Evolutionary conservation across 1,140 invertebrate species (phyloP).

Genomic region (Orchestia grillus): DNA sequence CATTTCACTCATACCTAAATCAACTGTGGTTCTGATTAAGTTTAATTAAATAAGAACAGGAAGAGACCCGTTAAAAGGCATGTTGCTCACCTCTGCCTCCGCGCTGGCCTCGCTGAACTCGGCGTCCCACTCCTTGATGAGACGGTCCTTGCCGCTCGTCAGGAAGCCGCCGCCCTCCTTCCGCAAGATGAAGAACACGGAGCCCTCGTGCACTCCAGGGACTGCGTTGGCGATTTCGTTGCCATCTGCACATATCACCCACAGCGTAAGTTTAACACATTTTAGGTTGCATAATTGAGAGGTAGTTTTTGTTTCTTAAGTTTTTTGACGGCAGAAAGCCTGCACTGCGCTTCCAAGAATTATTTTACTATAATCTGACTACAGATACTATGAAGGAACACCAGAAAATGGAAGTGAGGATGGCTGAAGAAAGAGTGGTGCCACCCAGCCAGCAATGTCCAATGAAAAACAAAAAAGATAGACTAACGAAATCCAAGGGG

Average conservation of each 20-base stretch:
- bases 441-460: not conserved
- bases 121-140: conserved; percentile 5
- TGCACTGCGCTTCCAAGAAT: not conserved
- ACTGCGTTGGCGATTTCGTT: not conserved
- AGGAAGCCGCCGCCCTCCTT: conserved; percentile 20
- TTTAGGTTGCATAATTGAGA: not conserved
- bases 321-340: not conserved
- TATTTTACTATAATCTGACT: not conserved
- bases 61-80: not conserved
- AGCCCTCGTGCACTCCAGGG: not conserved
- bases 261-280: not conserved
- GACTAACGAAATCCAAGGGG: no score
- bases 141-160: conserved; percentile 23
- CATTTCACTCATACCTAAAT: no score
- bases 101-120: not conserved
- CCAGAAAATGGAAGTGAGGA: not conserved
- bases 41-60: not conserved
- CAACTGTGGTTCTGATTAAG: no score
- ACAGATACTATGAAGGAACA: not conserved
- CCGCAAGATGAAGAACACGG: conserved; percentile 24
- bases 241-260: not conserved
- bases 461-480: no score
- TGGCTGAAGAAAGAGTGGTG: not conserved
- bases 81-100: not conserved
- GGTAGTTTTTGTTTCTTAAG: not conserved